Conservation (phyloP, 35 echinoderm and acorn worm genomes). For the Chiridota heheva region DNA sequence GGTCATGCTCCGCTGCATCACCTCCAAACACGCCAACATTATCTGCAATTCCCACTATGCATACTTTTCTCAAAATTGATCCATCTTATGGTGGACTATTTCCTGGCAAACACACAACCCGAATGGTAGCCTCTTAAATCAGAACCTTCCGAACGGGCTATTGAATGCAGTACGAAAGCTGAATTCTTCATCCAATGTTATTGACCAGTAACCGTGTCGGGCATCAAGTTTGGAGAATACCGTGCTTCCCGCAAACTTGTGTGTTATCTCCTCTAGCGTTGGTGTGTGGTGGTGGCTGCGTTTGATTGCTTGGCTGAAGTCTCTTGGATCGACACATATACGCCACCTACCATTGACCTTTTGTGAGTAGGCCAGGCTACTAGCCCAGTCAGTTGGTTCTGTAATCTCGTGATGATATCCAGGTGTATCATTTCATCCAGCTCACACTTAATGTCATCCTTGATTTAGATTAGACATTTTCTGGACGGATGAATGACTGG, state of each 20-base stretch:
- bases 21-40: constrained; percentile 42
- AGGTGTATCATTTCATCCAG: constrained; percentile 34
- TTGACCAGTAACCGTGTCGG: constrained; percentile 7
- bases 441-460: constrained; percentile 45
- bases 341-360: constrained; percentile 24
- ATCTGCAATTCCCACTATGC: constrained; percentile 44
- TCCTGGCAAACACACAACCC: constrained; percentile 44
- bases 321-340: constrained; percentile 44
- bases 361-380: neutral
- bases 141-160: constrained; percentile 35
- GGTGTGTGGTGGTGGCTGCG: neutral
- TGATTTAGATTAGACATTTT: constrained; percentile 16
- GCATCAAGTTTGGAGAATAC: constrained; percentile 37
- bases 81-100: constrained; percentile 56
- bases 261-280: constrained; percentile 32
- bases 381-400: constrained; percentile 55
- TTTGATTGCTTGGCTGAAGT: constrained; percentile 16
- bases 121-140: constrained; percentile 56
- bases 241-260: constrained; percentile 8
- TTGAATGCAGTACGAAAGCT: neutral
- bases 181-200: constrained; percentile 8
- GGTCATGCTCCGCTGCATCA: constrained; percentile 11
- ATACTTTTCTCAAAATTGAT: constrained; percentile 47
- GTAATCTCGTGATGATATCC: neutral
- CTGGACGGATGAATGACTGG: constrained; percentile 34